A percentile compares a stretch with the other conserved stretches of the same genome.
Conservation (phyloP, 2,888 invertebrate species). For the Ormyrus pomaceus region DNA sequence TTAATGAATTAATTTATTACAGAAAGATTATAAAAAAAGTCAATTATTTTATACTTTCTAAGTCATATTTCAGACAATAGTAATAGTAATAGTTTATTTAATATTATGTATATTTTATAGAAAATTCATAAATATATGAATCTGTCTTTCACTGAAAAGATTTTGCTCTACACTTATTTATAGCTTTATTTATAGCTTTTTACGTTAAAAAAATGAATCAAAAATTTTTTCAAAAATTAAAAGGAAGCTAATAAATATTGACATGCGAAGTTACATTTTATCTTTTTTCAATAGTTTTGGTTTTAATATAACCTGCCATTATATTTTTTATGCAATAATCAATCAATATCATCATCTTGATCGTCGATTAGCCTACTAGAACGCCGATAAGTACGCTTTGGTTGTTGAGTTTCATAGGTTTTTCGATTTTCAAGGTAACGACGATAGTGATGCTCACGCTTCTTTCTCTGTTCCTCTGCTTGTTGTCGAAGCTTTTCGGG, state of each 20-base stretch:
- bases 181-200: constrained; percentile 13
- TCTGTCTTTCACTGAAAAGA: too few relatives aligned
- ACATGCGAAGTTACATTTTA: constrained; percentile 10
- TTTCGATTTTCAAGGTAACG: constrained; percentile 73
- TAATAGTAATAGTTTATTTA: not conserved
- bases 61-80: too few relatives aligned
- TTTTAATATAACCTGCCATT: constrained; percentile 40
- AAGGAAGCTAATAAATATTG: constrained; percentile 37
- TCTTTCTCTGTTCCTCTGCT: constrained; percentile 73
- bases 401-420: constrained; percentile 71
- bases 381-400: constrained; percentile 60
- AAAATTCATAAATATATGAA: too few relatives aligned
- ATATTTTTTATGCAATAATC: constrained; percentile 33
- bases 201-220: constrained; percentile 34
- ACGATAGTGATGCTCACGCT: constrained; percentile 73
- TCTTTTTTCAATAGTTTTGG: constrained; percentile 18
- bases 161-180: constrained; percentile 5
- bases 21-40: constrained; percentile 15
- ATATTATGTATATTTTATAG: constrained; percentile 21
- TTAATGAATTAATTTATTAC: constrained; percentile 8
- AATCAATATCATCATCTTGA: constrained; percentile 60
- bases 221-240: constrained; percentile 23
- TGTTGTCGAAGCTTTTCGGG: constrained; percentile 73
- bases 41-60: not conserved
- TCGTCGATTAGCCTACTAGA: constrained; percentile 51